Evolutionary conservation across 1,140 invertebrate species (phyloP).

Genomic region (Vanessa tameamea): DNA sequence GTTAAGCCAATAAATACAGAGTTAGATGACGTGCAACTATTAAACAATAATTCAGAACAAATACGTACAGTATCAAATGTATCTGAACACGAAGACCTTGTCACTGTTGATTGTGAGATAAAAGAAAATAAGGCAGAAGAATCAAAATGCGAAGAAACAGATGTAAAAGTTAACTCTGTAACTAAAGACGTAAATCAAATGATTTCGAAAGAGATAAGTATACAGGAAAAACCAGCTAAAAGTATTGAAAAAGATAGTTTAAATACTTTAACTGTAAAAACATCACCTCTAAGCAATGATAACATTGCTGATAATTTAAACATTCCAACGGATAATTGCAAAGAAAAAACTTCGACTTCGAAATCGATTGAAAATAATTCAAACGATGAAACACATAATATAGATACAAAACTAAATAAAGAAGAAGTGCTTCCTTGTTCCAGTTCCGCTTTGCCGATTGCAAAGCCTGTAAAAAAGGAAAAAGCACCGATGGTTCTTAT

Average conservation of each 20-base stretch:
- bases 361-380: background rate
- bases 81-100: background rate
- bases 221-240: background rate
- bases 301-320: background rate
- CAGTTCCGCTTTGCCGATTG: background rate
- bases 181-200: background rate
- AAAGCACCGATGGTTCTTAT: conserved; percentile 79
- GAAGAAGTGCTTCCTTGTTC: background rate
- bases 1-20: too few species aligned
- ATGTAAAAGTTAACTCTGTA: background rate
- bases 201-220: background rate
- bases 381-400: background rate
- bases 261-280: background rate
- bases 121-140: background rate
- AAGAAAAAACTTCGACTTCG: background rate
- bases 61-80: background rate
- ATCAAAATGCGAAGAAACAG: background rate
- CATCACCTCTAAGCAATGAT: background rate
- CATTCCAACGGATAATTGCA: background rate
- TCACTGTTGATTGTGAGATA: background rate
- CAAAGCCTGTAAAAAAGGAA: conserved; percentile 78
- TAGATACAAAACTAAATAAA: conserved; percentile 2
- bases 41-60: background rate
- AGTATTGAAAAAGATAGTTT: background rate
- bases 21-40: background rate